Percentiles rank a stretch among this genome's conserved stretches.
These are phyloP conservation scores for Athrips mouffetella DNA, from an alignment of 2,888 invertebrate genomes.

Conservation along the genomic window DNA sequence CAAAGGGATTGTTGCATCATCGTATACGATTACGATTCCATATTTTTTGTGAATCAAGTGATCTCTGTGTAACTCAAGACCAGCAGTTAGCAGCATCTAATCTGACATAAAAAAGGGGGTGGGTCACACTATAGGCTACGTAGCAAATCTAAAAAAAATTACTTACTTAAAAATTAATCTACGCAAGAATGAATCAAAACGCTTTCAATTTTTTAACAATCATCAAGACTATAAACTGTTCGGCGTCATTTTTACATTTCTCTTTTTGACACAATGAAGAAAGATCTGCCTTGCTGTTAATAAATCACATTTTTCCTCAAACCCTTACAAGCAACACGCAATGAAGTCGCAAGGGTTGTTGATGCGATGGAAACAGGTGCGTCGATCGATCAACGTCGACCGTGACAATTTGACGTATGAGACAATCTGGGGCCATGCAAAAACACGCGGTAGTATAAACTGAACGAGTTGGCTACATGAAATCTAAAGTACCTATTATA, in stretches of 20 bases:
- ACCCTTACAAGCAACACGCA: constrained; percentile 32
- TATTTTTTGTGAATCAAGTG: constrained; percentile 19
- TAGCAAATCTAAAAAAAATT: too few relatives aligned
- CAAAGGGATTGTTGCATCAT: constrained; percentile 51
- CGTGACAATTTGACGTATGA: constrained; percentile 76
- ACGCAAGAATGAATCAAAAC: too few relatives aligned
- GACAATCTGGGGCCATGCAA: constrained; percentile 70
- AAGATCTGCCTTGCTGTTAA: constrained; percentile 28
- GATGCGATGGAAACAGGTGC: constrained; percentile 59
- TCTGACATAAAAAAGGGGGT: too few relatives aligned
- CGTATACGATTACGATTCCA: constrained; percentile 33
- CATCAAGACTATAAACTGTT: too few relatives aligned
- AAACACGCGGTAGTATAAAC: constrained; percentile 51
- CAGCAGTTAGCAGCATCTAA: too few relatives aligned
- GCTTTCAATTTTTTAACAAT: background rate
- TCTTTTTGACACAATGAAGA: background rate
- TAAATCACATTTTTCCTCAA: constrained; percentile 47
- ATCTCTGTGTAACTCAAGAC: background rate
- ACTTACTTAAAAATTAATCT: too few relatives aligned
- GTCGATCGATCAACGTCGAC: constrained; percentile 66
- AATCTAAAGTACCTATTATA: background rate
- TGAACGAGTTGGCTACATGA: constrained; percentile 43
- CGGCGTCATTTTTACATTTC: background rate
- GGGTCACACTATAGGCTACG: too few relatives aligned
- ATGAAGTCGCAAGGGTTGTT: constrained; percentile 46